Percentiles rank a stretch among this genome's conserved stretches.
phyloP scores from a whole-genome alignment of 1,140 invertebrate species.

The Battus philenor region DNA sequence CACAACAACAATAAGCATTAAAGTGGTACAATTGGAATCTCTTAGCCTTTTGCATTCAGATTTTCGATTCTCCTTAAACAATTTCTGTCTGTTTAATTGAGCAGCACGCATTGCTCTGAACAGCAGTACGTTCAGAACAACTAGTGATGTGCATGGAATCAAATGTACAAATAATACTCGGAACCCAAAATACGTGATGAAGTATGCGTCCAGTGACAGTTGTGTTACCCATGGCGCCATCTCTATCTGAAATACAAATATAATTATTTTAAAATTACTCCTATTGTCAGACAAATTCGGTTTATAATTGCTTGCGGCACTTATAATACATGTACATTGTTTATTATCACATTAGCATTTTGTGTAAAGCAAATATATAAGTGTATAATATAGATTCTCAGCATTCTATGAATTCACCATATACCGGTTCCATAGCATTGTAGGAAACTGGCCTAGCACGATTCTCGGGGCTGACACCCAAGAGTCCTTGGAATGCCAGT shows the following conservation, averaged over 20 bases:
- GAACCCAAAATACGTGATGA: constrained; percentile 88
- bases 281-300: too few relatives aligned
- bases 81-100: constrained; percentile 85
- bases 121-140: constrained; percentile 91
- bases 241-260: constrained; percentile 47
- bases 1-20: constrained; percentile 97
- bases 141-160: constrained; percentile 90
- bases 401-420: too few relatives aligned
- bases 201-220: constrained; percentile 84
- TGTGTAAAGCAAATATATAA: too few relatives aligned
- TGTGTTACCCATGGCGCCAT: constrained; percentile 82
- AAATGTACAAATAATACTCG: constrained; percentile 93
- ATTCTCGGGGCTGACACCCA: too few relatives aligned
- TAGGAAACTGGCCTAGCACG: too few relatives aligned
- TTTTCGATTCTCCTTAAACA: constrained; percentile 90
- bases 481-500: too few relatives aligned
- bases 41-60: constrained; percentile 88
- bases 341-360: too few relatives aligned
- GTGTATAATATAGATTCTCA: too few relatives aligned
- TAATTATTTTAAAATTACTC: too few relatives aligned
- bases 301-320: too few relatives aligned
- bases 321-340: too few relatives aligned
- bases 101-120: constrained; percentile 90
- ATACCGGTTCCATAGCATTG: too few relatives aligned
- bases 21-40: constrained; percentile 93